phyloP scores from a whole-genome alignment of 2,113 vertebrate genomes.

The Jacana jacana region DNA sequence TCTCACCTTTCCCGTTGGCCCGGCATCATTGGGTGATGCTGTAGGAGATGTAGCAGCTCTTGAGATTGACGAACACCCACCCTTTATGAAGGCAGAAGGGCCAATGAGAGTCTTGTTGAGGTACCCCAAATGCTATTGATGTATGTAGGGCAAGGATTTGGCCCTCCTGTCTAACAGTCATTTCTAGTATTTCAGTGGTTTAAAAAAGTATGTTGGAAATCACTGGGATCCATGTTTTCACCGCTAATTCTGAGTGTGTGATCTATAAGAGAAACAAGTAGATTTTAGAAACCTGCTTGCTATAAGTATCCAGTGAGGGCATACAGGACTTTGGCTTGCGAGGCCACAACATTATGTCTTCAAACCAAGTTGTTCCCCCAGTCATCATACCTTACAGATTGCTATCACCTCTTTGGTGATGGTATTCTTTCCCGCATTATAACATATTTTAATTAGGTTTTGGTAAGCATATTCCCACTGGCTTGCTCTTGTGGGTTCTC shows the following conservation, averaged over 20 bases:
- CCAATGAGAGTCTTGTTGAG: not conserved
- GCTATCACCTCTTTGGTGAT: not conserved
- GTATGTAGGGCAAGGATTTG: not conserved
- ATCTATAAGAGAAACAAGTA: not conserved
- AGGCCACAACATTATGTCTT: not conserved
- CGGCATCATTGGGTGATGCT: not conserved
- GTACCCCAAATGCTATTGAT: not conserved
- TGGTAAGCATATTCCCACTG: not conserved
- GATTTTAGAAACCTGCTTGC: not conserved
- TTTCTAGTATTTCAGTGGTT: not conserved
- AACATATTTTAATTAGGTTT: not conserved
- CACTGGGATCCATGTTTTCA: not conserved
- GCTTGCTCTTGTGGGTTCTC: not conserved
- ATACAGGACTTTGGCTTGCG: not conserved
- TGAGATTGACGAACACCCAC: not conserved
- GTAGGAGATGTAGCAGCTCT: not conserved
- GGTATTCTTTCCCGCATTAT: too few species aligned
- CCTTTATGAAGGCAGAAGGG: not conserved
- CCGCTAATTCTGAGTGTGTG: not conserved
- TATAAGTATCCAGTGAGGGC: not conserved
- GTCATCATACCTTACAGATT: not conserved
- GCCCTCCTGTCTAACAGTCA: not conserved
- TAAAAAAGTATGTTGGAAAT: not conserved
- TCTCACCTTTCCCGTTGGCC: slow-evolving; percentile 34
- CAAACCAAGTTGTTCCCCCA: not conserved